phyloP scores from a whole-genome alignment of 1,140 invertebrate species.

The Drosophila littoralis region DNA sequence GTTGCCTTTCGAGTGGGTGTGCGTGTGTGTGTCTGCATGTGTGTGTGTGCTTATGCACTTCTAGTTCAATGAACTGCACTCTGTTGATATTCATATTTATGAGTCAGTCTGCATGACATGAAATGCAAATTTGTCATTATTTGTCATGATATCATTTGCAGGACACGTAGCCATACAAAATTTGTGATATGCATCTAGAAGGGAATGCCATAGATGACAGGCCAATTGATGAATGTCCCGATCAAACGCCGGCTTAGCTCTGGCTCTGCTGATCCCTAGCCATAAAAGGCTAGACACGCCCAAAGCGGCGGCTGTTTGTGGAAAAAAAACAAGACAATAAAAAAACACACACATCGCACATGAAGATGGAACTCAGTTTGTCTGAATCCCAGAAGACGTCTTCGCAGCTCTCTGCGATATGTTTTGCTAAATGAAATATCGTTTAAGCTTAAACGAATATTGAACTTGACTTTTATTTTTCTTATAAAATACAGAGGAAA shows the following conservation, averaged over 20 bases:
- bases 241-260: neutral
- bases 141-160: constrained; percentile 61
- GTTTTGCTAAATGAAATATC: too few relatives aligned
- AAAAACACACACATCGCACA: too few relatives aligned
- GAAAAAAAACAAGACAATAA: too few relatives aligned
- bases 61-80: constrained; percentile 59
- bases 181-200: constrained; percentile 35
- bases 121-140: constrained; percentile 70
- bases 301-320: too few relatives aligned
- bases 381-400: too few relatives aligned
- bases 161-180: constrained; percentile 28
- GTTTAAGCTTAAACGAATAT: too few relatives aligned
- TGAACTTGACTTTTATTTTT: too few relatives aligned
- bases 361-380: too few relatives aligned
- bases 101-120: constrained; percentile 55
- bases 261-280: neutral
- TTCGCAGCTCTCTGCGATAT: too few relatives aligned
- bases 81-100: constrained; percentile 71
- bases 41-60: constrained; percentile 17
- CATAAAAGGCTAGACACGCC: neutral
- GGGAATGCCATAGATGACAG: constrained; percentile 35
- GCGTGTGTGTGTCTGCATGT: constrained; percentile 6
- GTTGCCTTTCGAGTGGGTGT: constrained; percentile 7
- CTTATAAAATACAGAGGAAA: too few relatives aligned
- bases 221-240: constrained; percentile 15